These are phyloP conservation scores for Drosophila mettleri DNA, from an alignment of 2,888 invertebrate genomes.

Conservation along the genomic window DNA sequence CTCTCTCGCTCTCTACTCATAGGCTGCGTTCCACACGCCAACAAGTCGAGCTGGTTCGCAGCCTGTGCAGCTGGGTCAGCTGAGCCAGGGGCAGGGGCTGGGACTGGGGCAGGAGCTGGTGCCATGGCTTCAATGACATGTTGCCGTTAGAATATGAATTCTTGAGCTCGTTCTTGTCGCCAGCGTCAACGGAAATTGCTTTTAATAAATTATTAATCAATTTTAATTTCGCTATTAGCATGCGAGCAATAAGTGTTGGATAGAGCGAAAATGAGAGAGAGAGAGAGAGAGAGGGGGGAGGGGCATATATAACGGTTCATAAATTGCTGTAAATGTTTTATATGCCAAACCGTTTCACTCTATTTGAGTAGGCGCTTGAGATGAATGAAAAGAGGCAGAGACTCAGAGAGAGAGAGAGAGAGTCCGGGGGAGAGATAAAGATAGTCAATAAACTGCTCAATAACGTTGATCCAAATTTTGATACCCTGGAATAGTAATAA, in stretches of 20 bases:
- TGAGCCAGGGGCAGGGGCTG: neutral
- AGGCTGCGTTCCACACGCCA: slow-evolving; percentile 46
- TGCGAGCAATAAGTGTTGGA: slow-evolving; percentile 26
- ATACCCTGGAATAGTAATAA: no score
- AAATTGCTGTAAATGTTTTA: slow-evolving; percentile 8
- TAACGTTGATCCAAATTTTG: no score
- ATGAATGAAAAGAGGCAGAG: neutral
- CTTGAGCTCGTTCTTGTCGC: slow-evolving; percentile 35
- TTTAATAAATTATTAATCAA: slow-evolving; percentile 77
- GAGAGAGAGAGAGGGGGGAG: slow-evolving; percentile 5
- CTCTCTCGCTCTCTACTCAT: neutral
- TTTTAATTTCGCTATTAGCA: slow-evolving; percentile 62
- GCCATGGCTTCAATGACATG: slow-evolving; percentile 58
- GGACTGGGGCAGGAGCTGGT: neutral
- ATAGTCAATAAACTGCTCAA: no score
- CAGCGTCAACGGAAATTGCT: slow-evolving; percentile 72
- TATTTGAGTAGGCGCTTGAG: neutral
- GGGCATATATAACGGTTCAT: slow-evolving; percentile 41
- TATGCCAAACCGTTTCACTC: slow-evolving; percentile 15
- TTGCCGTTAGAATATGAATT: slow-evolving; percentile 64
- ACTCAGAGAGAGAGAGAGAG: neutral
- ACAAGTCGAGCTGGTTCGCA: slow-evolving; percentile 34
- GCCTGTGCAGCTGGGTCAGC: neutral
- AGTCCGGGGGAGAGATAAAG: no score
- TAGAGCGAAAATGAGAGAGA: neutral